Base-by-base conservation (phyloP, 1,140 invertebrate species). In the Leptopilina boulardi region DNA sequence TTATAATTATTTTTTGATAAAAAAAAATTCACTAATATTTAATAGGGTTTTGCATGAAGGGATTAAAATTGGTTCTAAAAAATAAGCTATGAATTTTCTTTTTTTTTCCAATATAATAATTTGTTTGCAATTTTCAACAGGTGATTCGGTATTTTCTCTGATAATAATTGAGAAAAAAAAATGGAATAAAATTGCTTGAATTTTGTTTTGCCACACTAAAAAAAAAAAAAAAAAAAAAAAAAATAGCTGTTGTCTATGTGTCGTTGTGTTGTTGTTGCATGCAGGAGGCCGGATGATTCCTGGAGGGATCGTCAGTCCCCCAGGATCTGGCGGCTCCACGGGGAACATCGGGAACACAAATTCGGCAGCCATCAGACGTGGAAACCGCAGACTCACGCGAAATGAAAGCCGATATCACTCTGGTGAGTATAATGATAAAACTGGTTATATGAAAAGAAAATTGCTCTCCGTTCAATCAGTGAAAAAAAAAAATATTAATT, bases 361-460 rank as follows among this genome's bases (percentile, higher is more conserved):
- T 82, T 89, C 88, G 82, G 91, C 91, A 80, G 91, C 91, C 77
- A 93, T 95, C 85, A 93, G 96, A 86, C 93, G 96, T 87, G 96
- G 95, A 86, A 97, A 98, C 91, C 93, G 97, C 78, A 92, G 97
- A 85, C 94, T 98, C 74, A 98, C 97, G 80, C 93, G 97, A 86
- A 97, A 98, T 92, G 98, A 99, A 92, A 98, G 96, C 91, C 93
- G 98, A 84, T 99, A 98, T 91, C 98, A 99, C 91, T 98, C 97
- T 91, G 97, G 97, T 98, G 94, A 95, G 92, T 92, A 89, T 79
- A 78, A 59, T 4, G 23, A 66, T 66, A 21, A n/a, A n/a, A 66
- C 56, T 66, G 23, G 56, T 66, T 26, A 23, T n/a, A n/a, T 26
- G 23, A 66, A 66, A 2, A 59, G 21, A 59, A 13, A 59, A 66